Evolutionary conservation across 2,113 vertebrate genomes (phyloP).

Genomic region (Passer domesticus): DNA sequence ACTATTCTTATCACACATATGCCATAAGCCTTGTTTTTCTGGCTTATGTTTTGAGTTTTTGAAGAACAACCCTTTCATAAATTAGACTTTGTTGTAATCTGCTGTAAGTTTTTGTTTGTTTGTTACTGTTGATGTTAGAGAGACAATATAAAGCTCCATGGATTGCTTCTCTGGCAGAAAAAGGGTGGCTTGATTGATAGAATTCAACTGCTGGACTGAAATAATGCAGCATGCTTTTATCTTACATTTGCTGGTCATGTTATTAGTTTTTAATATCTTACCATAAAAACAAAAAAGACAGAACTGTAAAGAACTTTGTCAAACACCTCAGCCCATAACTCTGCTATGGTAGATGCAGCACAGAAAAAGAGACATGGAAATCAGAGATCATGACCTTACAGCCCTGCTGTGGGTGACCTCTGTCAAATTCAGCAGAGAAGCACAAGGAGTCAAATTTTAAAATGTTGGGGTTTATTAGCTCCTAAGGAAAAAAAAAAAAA

Average conservation of each 20-base stretch:
- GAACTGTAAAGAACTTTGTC: conserved; percentile 38
- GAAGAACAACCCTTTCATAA: conserved; percentile 39
- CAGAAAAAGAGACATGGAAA: not conserved
- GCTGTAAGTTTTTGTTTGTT: not conserved
- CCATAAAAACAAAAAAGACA: conserved; percentile 1
- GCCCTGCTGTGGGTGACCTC: not conserved
- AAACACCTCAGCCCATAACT: not conserved
- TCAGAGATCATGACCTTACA: not conserved
- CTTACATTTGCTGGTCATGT: conserved; percentile 35
- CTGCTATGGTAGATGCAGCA: not conserved
- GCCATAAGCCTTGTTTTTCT: not conserved
- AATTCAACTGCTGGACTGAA: conserved; percentile 58
- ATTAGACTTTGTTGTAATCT: conserved; percentile 60
- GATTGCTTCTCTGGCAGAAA: conserved; percentile 54
- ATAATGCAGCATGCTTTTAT: conserved; percentile 60
- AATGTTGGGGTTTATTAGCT: rapidly evolving
- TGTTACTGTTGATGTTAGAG: not conserved
- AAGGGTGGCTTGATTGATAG: conserved; percentile 64
- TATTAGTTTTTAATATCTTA: conserved; percentile 54
- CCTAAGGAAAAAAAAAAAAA: not conserved
- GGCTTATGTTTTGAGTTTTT: conserved; percentile 39
- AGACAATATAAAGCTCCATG: not conserved
- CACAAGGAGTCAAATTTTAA: not conserved
- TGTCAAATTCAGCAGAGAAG: not conserved
- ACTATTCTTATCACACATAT: conserved; percentile 65